Evolutionary conservation across 2,888 invertebrate genomes (phyloP).

Genomic region (Sinelater perroti): DNA sequence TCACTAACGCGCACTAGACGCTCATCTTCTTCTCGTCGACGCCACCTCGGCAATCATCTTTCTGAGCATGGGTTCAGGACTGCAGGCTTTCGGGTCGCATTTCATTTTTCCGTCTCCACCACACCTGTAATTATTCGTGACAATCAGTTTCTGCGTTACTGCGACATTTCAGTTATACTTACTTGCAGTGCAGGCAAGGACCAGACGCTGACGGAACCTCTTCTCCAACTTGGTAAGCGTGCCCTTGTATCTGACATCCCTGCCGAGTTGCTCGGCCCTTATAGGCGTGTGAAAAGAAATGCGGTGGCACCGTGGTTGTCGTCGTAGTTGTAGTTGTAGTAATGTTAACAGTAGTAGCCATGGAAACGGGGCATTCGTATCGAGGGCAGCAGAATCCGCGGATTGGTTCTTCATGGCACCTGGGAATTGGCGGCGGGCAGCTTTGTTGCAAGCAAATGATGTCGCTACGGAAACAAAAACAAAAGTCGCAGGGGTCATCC

Average conservation of each 20-base stretch:
- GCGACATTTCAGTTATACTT: constrained; percentile 62
- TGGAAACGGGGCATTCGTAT: constrained; percentile 91
- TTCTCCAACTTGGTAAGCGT: constrained; percentile 87
- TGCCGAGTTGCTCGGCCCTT: constrained; percentile 76
- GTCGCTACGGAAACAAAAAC: constrained; percentile 96
- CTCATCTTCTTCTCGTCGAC: constrained; percentile 75
- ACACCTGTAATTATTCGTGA: constrained; percentile 69
- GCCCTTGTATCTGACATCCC: constrained; percentile 88
- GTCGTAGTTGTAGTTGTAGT: constrained; percentile 90
- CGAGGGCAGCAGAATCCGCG: constrained; percentile 94
- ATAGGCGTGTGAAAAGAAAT: constrained; percentile 81
- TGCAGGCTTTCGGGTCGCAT: constrained; percentile 90
- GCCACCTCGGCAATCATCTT: constrained; percentile 89
- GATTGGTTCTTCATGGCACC: constrained; percentile 92
- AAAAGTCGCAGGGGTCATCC: constrained; percentile 95
- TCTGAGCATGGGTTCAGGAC: constrained; percentile 88
- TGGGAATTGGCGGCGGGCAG: constrained; percentile 92
- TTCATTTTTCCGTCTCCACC: constrained; percentile 94
- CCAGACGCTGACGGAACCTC: constrained; percentile 86
- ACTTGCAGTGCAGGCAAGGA: constrained; percentile 95
- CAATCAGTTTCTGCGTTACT: neutral
- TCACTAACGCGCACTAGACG: constrained; percentile 49
- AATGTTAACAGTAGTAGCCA: constrained; percentile 82
- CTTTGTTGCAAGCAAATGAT: constrained; percentile 95
- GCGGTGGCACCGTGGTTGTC: constrained; percentile 84